Base-by-base conservation (phyloP, 2,797 vertebrate genomes). In the Scleropages formosus region DNA sequence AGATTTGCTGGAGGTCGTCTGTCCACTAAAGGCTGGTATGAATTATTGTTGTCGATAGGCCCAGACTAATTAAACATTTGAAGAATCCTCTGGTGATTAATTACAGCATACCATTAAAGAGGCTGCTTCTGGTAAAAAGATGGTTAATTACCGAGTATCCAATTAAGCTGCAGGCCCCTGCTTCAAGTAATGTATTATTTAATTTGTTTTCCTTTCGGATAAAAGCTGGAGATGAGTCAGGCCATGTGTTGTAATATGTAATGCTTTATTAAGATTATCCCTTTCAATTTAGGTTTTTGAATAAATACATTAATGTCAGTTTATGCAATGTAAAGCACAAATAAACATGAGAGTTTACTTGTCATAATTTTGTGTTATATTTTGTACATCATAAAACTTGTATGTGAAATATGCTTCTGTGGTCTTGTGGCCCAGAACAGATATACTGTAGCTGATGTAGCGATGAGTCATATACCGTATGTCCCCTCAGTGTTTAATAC, bases 1-100 rank as follows among this genome's bases (percentile, higher is more conserved):
- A 68, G 68, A 83, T 64, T 79, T 73, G 62, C 79, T 78, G 73
- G 74, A 77, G 85, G 77, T 82, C 81, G 83, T 86, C 82, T 82
- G 85, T 86, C 82, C 84, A 83, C 78, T 76, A 83, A 86, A 88
- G 83, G 80, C 84, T 85, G 75, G 78, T 81, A 85, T 88, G 89
- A 92, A 90, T 92, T 90, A 85, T 87, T 88, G 85, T 78, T 73
- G 77, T 71, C 67, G 77, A 83, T 87, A 88, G 86, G 91, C 80
- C 88, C 78, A 77, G 77, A 26, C 82, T 83, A 86, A 88, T 89
- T 90, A 89, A 86, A 84, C 69, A 70, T 83, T 82, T 73, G 78
- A 86, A 85, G 82, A 88, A 86, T 84, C 72, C 83, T 84, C 75
- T 46, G 75, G 75, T 87, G 87, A 90, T 89, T 92, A 89, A 89